phyloP scores from a whole-genome alignment of 92 coral and sea anemone genomes.

The Chrysogorgia sp. region DNA sequence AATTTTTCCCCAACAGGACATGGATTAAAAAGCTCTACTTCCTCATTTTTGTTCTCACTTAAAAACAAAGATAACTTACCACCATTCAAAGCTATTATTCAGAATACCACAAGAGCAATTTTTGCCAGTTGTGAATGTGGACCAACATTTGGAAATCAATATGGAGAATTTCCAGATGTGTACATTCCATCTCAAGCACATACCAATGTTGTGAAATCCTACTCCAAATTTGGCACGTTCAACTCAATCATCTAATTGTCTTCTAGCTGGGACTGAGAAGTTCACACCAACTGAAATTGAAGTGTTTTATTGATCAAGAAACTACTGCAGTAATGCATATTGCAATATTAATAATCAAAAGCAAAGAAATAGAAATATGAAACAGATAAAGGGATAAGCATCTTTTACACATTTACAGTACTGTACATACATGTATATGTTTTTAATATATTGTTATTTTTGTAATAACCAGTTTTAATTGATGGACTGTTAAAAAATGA shows the following conservation, averaged over 20 bases:
- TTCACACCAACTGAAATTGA: slow-evolving; percentile 16
- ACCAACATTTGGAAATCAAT: background rate
- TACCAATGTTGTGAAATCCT: background rate
- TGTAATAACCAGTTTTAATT: too few relatives aligned
- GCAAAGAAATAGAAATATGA: background rate
- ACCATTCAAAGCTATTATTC: background rate
- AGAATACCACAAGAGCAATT: background rate
- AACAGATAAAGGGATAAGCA: background rate
- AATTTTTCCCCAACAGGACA: background rate
- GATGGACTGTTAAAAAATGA: too few relatives aligned
- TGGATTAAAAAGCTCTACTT: background rate
- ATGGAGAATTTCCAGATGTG: background rate
- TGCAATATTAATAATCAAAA: background rate
- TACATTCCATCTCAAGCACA: background rate
- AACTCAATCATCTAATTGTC: background rate
- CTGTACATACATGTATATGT: too few relatives aligned
- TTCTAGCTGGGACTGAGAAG: background rate
- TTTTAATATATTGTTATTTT: too few relatives aligned
- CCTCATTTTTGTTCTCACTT: slow-evolving; percentile 1
- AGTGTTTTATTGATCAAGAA: background rate
- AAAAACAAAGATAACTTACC: slow-evolving; percentile 12
- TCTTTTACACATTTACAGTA: too few relatives aligned
- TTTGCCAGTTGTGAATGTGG: background rate
- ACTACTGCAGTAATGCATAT: too few relatives aligned
- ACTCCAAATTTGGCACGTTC: background rate